A percentile compares a stretch with the other conserved stretches of the same genome.
Conservation (phyloP, 2,113 vertebrate genomes). For the Antechinus flavipes region DNA sequence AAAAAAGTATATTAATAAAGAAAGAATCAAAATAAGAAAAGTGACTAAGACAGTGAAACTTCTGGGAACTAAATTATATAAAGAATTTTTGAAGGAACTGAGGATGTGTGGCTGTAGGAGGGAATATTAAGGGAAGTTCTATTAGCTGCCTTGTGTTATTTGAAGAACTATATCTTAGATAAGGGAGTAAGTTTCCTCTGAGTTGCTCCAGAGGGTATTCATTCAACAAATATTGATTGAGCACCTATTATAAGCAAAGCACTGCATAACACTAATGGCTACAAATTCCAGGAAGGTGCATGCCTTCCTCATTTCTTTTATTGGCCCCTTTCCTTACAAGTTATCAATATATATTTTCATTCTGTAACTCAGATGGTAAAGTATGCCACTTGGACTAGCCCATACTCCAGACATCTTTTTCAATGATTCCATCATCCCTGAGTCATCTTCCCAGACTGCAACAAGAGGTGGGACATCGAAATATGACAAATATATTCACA, state of each 20-base stretch:
- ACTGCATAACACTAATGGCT: background rate
- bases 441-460: background rate
- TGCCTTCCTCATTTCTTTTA: background rate
- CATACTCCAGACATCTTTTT: background rate
- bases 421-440: background rate
- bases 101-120: background rate
- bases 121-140: background rate
- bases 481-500: background rate
- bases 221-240: background rate
- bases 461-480: background rate
- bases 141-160: background rate
- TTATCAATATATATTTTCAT: background rate
- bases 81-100: background rate
- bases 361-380: background rate
- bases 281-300: background rate
- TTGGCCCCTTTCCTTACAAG: background rate
- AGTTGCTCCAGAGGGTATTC: background rate
- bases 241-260: background rate
- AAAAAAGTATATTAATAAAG: background rate
- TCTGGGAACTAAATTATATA: background rate
- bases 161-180: background rate
- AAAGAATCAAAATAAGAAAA: background rate
- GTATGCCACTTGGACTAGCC: background rate
- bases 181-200: background rate
- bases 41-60: background rate